Evolutionary conservation across 2,888 invertebrate genomes (phyloP).

Genomic region (Heliconius aoede): DNA sequence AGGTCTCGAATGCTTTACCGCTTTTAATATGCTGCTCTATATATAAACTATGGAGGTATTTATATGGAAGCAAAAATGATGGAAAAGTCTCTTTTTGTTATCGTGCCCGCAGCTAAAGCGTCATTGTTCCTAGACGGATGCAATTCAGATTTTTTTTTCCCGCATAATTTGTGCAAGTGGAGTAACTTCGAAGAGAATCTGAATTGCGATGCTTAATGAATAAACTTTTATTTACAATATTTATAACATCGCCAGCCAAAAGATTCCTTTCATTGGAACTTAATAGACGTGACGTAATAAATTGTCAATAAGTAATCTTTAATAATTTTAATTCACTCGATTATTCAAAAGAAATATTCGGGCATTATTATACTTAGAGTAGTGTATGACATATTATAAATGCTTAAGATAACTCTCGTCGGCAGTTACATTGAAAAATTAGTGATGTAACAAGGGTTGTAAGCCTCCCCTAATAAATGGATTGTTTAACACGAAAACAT

Average conservation of each 20-base stretch:
- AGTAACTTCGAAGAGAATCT: constrained; percentile 76
- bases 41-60: constrained; percentile 30
- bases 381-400: neutral
- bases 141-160: constrained; percentile 79
- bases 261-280: constrained; percentile 34
- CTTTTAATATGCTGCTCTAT: constrained; percentile 39
- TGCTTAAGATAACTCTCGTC: neutral
- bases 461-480: neutral
- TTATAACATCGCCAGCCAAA: constrained; percentile 31
- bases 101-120: constrained; percentile 72
- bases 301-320: neutral
- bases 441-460: neutral
- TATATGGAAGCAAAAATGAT: constrained; percentile 68
- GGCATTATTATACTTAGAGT: neutral
- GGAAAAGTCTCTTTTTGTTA: constrained; percentile 66
- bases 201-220: constrained; percentile 62
- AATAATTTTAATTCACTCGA: too few relatives aligned
- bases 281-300: neutral
- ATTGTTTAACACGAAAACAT: neutral
- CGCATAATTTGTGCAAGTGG: constrained; percentile 80
- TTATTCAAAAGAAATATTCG: neutral
- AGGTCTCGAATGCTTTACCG: constrained; percentile 25
- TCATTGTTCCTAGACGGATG: constrained; percentile 81
- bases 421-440: neutral
- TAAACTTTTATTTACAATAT: constrained; percentile 49